These are phyloP conservation scores for Mimumesa dahlbomi DNA, from an alignment of 2,888 invertebrate species.

Conservation along the genomic window DNA sequence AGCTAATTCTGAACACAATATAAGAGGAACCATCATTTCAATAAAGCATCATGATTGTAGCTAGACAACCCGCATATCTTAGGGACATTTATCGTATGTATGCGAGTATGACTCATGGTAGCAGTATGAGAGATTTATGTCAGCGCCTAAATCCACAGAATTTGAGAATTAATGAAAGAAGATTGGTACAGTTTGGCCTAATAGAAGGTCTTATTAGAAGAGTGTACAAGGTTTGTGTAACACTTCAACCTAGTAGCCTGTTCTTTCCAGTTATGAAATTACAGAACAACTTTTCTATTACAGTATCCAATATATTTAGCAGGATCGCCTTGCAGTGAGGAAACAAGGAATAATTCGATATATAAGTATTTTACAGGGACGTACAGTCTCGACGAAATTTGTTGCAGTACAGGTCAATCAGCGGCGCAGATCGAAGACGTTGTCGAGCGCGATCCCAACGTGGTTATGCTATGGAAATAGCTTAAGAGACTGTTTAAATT, in stretches of 20 bases:
- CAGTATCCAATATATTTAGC: conserved; percentile 78
- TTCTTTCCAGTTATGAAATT: not conserved
- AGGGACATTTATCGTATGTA: conserved; percentile 89
- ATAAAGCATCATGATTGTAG: conserved; percentile 77
- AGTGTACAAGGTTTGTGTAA: conserved; percentile 88
- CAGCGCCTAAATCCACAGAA: conserved; percentile 87
- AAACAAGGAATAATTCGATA: conserved; percentile 77
- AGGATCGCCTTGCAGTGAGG: conserved; percentile 66
- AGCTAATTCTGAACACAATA: no score
- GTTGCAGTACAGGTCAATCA: conserved; percentile 90
- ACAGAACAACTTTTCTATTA: conserved; percentile 32
- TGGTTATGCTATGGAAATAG: conserved; percentile 90
- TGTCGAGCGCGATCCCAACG: conserved; percentile 91
- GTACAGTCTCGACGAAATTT: conserved; percentile 93
- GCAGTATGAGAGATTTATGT: conserved; percentile 89
- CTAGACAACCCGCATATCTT: conserved; percentile 85
- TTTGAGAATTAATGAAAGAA: conserved; percentile 89
- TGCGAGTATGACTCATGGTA: conserved; percentile 89
- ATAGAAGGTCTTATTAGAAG: conserved; percentile 91
- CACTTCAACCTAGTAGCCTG: no score
- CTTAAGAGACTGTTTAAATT: not conserved
- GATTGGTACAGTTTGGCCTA: conserved; percentile 93
- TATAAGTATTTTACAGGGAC: conserved; percentile 88
- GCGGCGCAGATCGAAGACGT: conserved; percentile 89
- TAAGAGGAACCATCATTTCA: no score